Conservation (phyloP, 2,888 invertebrate species). For the Noctua fimbriata region DNA sequence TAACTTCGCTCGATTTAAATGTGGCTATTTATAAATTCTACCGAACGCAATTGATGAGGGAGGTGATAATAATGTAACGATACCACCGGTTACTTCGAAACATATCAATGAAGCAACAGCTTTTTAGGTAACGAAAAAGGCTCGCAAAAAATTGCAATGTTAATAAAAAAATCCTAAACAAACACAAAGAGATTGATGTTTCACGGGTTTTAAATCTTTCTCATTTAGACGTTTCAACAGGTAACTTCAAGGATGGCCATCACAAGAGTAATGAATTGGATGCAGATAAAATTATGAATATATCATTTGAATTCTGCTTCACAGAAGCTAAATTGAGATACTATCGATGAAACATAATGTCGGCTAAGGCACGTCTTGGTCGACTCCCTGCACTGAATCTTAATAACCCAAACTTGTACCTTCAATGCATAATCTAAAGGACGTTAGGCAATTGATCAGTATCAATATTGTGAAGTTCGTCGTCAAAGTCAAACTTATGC, state of each 20-base stretch:
- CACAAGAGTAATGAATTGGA: slow-evolving; percentile 5
- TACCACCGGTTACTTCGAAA: not conserved
- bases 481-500: slow-evolving; percentile 14
- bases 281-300: slow-evolving; percentile 29
- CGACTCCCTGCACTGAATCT: slow-evolving; percentile 49
- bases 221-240: slow-evolving; percentile 32
- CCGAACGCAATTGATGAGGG: slow-evolving; percentile 35
- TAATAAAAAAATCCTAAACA: slow-evolving; percentile 15
- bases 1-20: slow-evolving; percentile 35
- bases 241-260: slow-evolving; percentile 32
- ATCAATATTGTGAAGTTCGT: slow-evolving; percentile 8
- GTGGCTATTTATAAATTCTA: slow-evolving; percentile 33
- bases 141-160: slow-evolving; percentile 3
- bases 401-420: slow-evolving; percentile 37
- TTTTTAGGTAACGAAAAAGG: not conserved
- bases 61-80: slow-evolving; percentile 24
- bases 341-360: slow-evolving; percentile 35
- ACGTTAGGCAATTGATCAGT: slow-evolving; percentile 35
- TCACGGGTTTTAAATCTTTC: slow-evolving; percentile 27
- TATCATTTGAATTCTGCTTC: slow-evolving; percentile 27
- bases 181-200: slow-evolving; percentile 21
- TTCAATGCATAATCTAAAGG: slow-evolving; percentile 13
- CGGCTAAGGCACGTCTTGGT: slow-evolving; percentile 46
- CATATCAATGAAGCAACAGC: not conserved
- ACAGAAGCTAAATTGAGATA: slow-evolving; percentile 23